A percentile compares a stretch with the other conserved stretches of the same genome.
Evolutionary conservation across 2,888 invertebrate species (phyloP).

Genomic region (Tolmerus cingulatus): DNA sequence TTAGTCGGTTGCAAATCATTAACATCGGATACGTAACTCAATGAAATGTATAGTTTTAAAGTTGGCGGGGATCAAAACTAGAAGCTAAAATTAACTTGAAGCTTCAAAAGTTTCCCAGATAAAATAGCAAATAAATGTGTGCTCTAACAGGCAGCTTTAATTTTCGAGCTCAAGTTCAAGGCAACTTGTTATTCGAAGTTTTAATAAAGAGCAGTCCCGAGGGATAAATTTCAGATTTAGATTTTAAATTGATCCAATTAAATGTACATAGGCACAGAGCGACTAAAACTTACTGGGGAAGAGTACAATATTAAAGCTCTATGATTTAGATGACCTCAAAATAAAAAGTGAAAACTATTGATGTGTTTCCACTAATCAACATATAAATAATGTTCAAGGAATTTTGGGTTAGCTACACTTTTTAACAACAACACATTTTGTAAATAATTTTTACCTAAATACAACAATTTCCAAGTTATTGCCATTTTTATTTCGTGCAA

Average conservation of each 20-base stretch:
- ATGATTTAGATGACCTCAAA: background rate
- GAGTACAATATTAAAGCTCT: background rate
- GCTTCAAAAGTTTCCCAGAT: background rate
- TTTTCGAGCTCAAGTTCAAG: conserved; percentile 29
- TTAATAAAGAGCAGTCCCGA: background rate
- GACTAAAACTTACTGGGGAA: background rate
- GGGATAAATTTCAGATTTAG: background rate
- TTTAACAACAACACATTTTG: too few species aligned
- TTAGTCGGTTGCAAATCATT: background rate
- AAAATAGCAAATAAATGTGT: background rate
- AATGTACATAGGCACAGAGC: background rate
- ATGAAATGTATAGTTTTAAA: background rate
- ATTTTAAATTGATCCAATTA: background rate
- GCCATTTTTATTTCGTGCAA: too few species aligned
- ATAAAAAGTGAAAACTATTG: too few species aligned
- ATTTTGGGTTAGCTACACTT: too few species aligned
- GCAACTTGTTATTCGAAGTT: background rate
- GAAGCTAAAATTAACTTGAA: background rate
- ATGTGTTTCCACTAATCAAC: too few species aligned
- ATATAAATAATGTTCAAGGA: too few species aligned
- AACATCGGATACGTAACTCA: background rate
- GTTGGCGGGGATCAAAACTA: background rate
- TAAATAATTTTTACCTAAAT: too few species aligned
- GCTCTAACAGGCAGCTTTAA: background rate
- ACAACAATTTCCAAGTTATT: too few species aligned